Conservation (phyloP, 2,113 vertebrate species). For the Peromyscus californicus region DNA sequence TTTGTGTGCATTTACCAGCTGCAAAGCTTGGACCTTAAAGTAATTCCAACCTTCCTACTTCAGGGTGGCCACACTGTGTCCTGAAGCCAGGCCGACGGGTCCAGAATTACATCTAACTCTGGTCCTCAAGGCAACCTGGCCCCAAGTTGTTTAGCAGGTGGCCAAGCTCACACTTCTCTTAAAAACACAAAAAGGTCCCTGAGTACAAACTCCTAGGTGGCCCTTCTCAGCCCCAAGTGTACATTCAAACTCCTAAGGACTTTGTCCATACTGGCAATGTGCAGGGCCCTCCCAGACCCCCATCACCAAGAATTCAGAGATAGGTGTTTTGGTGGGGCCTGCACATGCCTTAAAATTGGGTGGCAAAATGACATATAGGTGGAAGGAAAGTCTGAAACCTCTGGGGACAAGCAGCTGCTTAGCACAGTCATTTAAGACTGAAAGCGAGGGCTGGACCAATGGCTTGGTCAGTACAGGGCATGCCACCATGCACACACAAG, state of each 20-base stretch:
- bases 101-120: no score
- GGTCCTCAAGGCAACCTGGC: neutral
- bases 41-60: neutral
- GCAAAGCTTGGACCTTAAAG: neutral
- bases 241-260: neutral
- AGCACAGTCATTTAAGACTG: neutral
- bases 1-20: rapidly evolving
- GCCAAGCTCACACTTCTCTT: rapidly evolving
- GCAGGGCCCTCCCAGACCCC: rapidly evolving
- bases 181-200: neutral
- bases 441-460: neutral
- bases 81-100: neutral
- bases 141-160: neutral
- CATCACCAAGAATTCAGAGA: rapidly evolving
- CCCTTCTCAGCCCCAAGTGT: neutral
- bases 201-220: neutral
- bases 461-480: neutral
- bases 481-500: neutral
- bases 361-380: neutral
- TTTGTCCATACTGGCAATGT: neutral
- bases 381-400: neutral
- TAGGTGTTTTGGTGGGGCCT: neutral
- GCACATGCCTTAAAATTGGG: neutral
- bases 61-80: no score
- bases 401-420: neutral